Percentiles rank a stretch among this genome's conserved stretches.
phyloP scores from a whole-genome alignment of 2,797 vertebrate species.

The Ceryle rudis region DNA sequence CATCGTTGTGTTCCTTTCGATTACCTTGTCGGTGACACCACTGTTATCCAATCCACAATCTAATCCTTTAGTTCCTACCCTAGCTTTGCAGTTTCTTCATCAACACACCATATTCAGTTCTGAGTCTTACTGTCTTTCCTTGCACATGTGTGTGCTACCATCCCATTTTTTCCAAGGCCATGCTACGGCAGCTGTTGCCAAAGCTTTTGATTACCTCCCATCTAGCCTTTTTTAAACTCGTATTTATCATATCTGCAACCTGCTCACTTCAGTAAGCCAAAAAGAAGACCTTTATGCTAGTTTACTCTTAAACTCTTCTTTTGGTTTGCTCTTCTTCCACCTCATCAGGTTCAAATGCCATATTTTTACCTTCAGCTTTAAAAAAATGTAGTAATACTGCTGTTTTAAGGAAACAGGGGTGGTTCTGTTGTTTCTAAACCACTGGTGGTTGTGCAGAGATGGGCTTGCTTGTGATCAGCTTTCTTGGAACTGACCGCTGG shows the following conservation, averaged over 20 bases:
- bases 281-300: not conserved
- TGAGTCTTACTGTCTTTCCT: not conserved
- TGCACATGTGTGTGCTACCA: rapidly evolving
- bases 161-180: not conserved
- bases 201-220: not conserved
- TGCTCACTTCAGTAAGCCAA: not conserved
- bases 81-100: not conserved
- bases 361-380: not conserved
- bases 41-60: not conserved
- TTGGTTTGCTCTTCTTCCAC: not conserved
- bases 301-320: not conserved
- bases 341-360: not conserved
- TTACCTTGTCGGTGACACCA: not conserved
- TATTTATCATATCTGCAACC: not conserved
- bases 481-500: not conserved
- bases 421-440: not conserved
- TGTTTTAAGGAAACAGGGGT: not conserved
- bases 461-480: not conserved
- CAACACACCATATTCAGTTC: not conserved
- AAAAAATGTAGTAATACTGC: not conserved
- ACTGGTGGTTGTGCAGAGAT: not conserved
- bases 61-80: not conserved
- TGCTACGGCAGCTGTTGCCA: not conserved
- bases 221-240: not conserved
- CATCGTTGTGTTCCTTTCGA: not conserved